Evolutionary conservation across 2,113 vertebrate species (phyloP), one percentile per base, ranked within the genome.

Genomic region (Pelusios castaneus): DNA sequence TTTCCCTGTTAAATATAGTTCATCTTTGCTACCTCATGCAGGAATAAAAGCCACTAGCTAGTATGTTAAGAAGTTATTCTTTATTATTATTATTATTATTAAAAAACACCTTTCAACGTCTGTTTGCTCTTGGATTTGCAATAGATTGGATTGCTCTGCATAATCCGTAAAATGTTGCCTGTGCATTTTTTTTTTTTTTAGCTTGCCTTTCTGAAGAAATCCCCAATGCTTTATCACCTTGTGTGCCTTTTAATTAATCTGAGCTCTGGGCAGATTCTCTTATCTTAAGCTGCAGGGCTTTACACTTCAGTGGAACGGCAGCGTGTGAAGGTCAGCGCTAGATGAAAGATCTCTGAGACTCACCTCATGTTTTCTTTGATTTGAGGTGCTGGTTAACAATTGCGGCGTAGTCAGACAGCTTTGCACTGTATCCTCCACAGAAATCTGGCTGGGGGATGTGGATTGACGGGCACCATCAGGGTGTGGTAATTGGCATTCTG

Each of bases 1-100:
- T 89, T 75, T 82, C 82, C 55, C 84, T 81, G 16, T 94, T 94
- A 95, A 90, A 85, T 52, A 79, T 1, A 90, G 86, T 86, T 91
- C 88, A 70, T 86, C 88, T 93, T 55, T 84, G 31, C 89, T 87
- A 91, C 25, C 76, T 93, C 84, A 45, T 89, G 73, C 80, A 87
- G 1, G 0, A 88, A 81, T 83, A 43, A 70, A 83, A 55, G 41
- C 78, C 78, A 43, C 92, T 83, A 87, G 77, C 3, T 19, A 12
- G 85, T 87, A 38, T 73, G 91, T 89, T 73, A 12, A 94, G 93
- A 91, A 96, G 88, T 31, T 60, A 52, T 51, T 70, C 47, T 47
- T 47, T 47, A 10, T 9, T 54, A 87, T 34, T 45, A 0, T 58
- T 84, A 89, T n/a, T n/a, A n/a, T n/a, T n/a, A n/a, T n/a, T n/a